Conservation (phyloP, 2,888 invertebrate genomes). For the Meganola albula region DNA sequence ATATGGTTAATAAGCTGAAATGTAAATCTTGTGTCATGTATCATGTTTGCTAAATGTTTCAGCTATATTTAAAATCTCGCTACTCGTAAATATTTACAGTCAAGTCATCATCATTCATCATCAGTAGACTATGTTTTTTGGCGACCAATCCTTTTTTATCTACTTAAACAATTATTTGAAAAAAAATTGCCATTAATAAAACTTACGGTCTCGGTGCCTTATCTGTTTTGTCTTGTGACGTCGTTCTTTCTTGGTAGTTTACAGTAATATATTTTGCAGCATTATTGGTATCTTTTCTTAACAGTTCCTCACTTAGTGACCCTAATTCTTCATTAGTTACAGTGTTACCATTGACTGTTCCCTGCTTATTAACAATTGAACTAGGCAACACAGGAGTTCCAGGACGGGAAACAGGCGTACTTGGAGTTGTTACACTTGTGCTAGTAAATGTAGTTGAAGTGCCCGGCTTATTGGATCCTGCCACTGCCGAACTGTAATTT, state of each 20-base stretch:
- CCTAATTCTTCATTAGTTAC: conserved; percentile 80
- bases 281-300: conserved; percentile 85
- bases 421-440: conserved; percentile 34
- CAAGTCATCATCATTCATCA: no score
- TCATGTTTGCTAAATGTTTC: no score
- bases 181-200: no score
- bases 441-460: conserved; percentile 23
- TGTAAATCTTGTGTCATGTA: no score
- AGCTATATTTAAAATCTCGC: no score
- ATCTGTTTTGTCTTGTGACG: conserved; percentile 82
- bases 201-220: conserved; percentile 87
- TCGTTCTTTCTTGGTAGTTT: conserved; percentile 86
- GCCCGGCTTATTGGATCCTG: conserved; percentile 43
- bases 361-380: conserved; percentile 58
- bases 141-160: no score
- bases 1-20: conserved; percentile 82
- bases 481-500: conserved; percentile 51
- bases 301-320: conserved; percentile 83
- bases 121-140: no score
- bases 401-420: conserved; percentile 29
- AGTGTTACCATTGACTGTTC: conserved; percentile 34
- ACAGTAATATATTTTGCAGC: conserved; percentile 82
- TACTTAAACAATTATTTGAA: no score
- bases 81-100: no score
- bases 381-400: conserved; percentile 54